A percentile compares a stretch with the other conserved stretches of the same genome.
Evolutionary conservation across 2,113 vertebrate genomes (phyloP).

Genomic region (Fulica atra): DNA sequence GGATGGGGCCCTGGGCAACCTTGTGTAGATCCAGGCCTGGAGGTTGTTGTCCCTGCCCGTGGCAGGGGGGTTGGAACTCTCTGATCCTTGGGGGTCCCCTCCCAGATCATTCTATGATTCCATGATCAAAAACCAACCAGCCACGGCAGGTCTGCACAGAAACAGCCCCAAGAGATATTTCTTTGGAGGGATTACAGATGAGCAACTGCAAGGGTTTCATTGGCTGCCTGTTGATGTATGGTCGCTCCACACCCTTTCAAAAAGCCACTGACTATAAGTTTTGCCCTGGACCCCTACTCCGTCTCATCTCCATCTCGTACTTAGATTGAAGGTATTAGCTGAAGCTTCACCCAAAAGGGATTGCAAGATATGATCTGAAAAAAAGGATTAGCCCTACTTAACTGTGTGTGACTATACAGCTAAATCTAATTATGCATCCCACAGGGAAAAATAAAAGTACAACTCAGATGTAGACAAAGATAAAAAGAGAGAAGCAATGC

Average conservation of each 20-base stretch:
- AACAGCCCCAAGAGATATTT: background rate
- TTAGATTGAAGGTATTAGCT: background rate
- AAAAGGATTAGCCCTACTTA: background rate
- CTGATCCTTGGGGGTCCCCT: too few relatives aligned
- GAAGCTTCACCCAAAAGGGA: background rate
- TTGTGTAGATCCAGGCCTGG: too few relatives aligned
- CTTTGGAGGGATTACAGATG: background rate
- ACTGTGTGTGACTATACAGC: background rate
- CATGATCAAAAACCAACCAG: background rate
- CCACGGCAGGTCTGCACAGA: background rate
- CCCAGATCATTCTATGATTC: too few relatives aligned
- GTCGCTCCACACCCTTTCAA: background rate
- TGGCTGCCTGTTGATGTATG: background rate
- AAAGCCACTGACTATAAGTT: background rate
- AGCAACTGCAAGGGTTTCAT: background rate
- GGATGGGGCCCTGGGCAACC: too few relatives aligned
- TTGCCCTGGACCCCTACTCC: accelerated
- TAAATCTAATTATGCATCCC: background rate
- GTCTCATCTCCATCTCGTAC: background rate
- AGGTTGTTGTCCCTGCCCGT: too few relatives aligned
- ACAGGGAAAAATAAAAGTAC: background rate
- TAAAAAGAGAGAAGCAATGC: background rate
- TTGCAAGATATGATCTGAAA: background rate
- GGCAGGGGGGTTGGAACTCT: too few relatives aligned
- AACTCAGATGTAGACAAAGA: background rate